Conservation (phyloP, 2,888 invertebrate species). For the Dasypolia templi region DNA sequence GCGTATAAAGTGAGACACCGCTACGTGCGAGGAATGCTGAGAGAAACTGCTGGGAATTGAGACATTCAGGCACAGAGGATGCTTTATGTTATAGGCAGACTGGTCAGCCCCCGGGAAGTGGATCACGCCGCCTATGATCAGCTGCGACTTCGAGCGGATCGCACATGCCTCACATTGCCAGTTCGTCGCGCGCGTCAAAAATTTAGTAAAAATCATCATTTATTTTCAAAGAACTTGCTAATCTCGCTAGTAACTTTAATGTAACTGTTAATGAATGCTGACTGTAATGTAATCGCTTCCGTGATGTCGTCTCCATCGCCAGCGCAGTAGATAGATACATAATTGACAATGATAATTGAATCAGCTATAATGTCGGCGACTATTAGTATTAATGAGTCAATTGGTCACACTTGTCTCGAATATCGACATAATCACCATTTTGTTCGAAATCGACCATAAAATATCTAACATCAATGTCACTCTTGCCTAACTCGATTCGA, state of each 20-base stretch:
- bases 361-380: constrained; percentile 2
- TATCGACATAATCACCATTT: constrained; percentile 17
- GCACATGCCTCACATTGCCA: neutral
- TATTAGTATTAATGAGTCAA: constrained; percentile 9
- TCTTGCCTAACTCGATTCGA: constrained; percentile 14
- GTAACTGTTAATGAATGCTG: neutral
- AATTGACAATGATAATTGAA: neutral
- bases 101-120: too few relatives aligned
- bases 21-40: constrained; percentile 31
- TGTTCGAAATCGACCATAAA: constrained; percentile 10
- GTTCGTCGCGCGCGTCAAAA: neutral
- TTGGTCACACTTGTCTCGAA: constrained; percentile 15
- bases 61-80: neutral
- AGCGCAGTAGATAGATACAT: too few relatives aligned
- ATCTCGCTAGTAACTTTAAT: neutral
- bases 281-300: constrained; percentile 5
- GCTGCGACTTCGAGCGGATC: too few relatives aligned
- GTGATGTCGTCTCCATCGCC: neutral
- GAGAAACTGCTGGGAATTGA: constrained; percentile 16
- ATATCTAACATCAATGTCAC: neutral
- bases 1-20: constrained; percentile 27
- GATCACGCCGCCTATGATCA: neutral
- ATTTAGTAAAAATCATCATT: neutral
- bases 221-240: neutral
- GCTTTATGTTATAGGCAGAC: neutral